A percentile compares a stretch with the other conserved stretches of the same genome.
Conservation (phyloP, 2,888 invertebrate species). For the Eucera pruinosa region DNA sequence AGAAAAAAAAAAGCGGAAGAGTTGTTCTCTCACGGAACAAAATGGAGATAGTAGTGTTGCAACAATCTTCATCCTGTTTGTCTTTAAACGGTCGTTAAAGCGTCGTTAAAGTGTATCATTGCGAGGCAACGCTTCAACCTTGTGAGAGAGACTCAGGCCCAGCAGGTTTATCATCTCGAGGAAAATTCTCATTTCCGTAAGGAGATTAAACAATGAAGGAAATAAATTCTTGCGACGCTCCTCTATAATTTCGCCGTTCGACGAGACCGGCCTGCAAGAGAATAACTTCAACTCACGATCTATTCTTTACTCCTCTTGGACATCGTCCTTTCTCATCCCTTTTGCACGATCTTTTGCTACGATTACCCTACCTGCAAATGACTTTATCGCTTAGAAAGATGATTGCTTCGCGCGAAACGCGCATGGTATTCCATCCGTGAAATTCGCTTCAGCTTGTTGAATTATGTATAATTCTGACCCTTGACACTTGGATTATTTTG, state of each 20-base stretch:
- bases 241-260: conserved; percentile 26
- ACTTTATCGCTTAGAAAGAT: not conserved
- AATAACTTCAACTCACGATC: not conserved
- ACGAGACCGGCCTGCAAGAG: not conserved
- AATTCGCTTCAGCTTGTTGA: not conserved
- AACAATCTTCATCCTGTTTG: conserved; percentile 33
- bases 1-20: too few relatives aligned
- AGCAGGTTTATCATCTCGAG: not conserved
- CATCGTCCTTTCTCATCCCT: not conserved
- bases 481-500: too few relatives aligned
- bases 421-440: not conserved
- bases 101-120: conserved; percentile 34
- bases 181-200: conserved; percentile 42
- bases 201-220: conserved; percentile 39
- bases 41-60: not conserved
- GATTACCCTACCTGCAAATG: not conserved
- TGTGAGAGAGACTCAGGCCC: not conserved
- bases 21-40: conserved; percentile 13
- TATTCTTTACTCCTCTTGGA: not conserved
- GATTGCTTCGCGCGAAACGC: not conserved
- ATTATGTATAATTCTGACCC: not conserved
- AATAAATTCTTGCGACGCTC: conserved; percentile 22
- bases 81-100: conserved; percentile 39
- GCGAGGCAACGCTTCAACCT: not conserved
- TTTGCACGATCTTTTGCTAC: not conserved